Base-by-base conservation (phyloP, 2,113 vertebrate species). In the Tyto alba region DNA sequence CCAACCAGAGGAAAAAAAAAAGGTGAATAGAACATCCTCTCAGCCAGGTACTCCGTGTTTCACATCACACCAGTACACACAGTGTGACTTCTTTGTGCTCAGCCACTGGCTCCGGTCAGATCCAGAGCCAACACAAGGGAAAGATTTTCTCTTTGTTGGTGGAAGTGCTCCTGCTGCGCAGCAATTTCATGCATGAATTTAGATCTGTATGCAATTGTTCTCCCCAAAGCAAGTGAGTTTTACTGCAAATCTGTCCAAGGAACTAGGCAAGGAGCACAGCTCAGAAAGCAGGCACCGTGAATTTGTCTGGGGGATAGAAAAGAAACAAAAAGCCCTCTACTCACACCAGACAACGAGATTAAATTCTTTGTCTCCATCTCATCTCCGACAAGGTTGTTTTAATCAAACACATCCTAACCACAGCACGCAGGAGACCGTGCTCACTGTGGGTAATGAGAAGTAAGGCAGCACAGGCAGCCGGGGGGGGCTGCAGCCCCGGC, bases 321-420 rank as follows among this genome's bases (percentile, higher is more conserved):
- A 62, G 41, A 43, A 78, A 38, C 32, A 41, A 79, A 93, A 93
- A 13, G 36, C 62, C 62, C 73, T 66, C 55, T 50, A 36, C 77
- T 74, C 56, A 26, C 52, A 48, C 13, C 25, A 57, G 89, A 27
- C 11, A 27, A 16, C 0, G 7, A 90, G 38, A 59, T 90, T 82
- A 71, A 74, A 63, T 85, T 48, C 57, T 59, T 60, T 59, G 57
- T 47, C 62, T 55, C 43, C 14, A 16, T 66, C 36, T 82, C 79
- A 41, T 82, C 52, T 72, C 67, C 22, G 26, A 57, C 38, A 43
- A 60, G 27, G 30, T 38, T 78, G 69, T 66, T 94, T 85, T 85
- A 95, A 93, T 88, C 66, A 89, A 82, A 66, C 29, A 14, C 66
- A 87, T 88, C 66, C 69, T 50, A 93, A 45, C 16, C 74, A 36